phyloP scores from a whole-genome alignment of 2,888 invertebrate species.

The Desoria tigrina region DNA sequence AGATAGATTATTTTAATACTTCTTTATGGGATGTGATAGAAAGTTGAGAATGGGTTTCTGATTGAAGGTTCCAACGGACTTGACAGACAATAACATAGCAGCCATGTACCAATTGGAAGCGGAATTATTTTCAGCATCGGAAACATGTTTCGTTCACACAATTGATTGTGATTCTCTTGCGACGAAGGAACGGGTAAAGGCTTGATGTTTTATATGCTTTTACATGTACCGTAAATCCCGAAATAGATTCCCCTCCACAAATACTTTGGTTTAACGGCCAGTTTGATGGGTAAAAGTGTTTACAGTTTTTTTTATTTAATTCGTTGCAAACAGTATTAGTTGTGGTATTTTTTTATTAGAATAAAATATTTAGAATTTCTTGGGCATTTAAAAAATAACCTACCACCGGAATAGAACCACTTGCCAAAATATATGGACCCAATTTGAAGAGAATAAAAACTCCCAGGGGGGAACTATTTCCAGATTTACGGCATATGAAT shows the following conservation, averaged over 20 bases:
- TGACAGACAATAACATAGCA: conserved; percentile 52
- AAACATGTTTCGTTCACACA: conserved; percentile 51
- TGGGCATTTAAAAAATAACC: no score
- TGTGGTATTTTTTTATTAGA: no score
- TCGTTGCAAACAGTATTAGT: no score
- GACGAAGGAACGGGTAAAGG: conserved; percentile 49
- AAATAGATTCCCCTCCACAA: no score
- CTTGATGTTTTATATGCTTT: not conserved
- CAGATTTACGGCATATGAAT: no score
- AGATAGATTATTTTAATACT: no score
- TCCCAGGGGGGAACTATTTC: no score
- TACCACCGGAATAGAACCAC: no score
- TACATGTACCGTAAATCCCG: not conserved
- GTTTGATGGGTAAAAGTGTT: not conserved
- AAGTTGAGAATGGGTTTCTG: conserved; percentile 21
- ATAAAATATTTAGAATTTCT: no score
- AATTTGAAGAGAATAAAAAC: no score
- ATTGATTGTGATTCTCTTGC: conserved; percentile 47
- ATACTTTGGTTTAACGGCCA: not conserved
- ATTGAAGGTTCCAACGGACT: conserved; percentile 49
- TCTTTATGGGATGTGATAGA: not conserved
- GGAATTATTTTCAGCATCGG: conserved; percentile 46
- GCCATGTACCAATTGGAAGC: conserved; percentile 47
- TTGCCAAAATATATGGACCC: no score
- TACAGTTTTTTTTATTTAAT: no score